A percentile compares a stretch with the other conserved stretches of the same genome.
These are phyloP conservation scores for Botia kubotai DNA, from an alignment of 2,797 vertebrate genomes.

Conservation along the genomic window DNA sequence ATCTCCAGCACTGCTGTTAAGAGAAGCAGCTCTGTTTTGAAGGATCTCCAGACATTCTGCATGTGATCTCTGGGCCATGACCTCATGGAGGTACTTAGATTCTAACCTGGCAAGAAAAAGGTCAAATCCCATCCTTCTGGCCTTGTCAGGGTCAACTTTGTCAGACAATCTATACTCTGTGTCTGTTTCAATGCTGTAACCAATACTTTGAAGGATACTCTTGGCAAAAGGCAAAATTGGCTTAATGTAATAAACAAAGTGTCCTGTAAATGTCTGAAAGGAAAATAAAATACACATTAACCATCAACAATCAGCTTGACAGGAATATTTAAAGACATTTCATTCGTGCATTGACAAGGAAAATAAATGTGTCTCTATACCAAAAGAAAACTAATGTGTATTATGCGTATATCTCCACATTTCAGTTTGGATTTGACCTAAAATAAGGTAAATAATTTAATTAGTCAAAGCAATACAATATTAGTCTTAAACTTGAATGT, in stretches of 20 bases:
- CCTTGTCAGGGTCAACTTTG: constrained; percentile 70
- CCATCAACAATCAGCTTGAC: neutral
- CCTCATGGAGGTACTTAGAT: constrained; percentile 76
- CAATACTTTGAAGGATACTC: constrained; percentile 80
- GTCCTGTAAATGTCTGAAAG: constrained; percentile 84
- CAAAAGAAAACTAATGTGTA: too few relatives aligned
- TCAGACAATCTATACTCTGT: constrained; percentile 78
- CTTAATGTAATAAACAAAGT: constrained; percentile 84
- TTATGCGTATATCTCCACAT: too few relatives aligned
- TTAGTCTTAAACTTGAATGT: neutral
- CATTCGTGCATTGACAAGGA: too few relatives aligned
- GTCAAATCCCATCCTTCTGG: constrained; percentile 79
- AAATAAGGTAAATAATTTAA: too few relatives aligned
- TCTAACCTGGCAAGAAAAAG: constrained; percentile 83
- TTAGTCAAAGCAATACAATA: neutral
- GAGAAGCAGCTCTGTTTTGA: constrained; percentile 55
- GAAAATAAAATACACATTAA: constrained; percentile 40
- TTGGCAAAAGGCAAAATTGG: constrained; percentile 77
- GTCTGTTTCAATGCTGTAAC: constrained; percentile 77
- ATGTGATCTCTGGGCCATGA: constrained; percentile 66
- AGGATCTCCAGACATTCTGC: constrained; percentile 63
- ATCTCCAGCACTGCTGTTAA: neutral
- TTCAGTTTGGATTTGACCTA: too few relatives aligned
- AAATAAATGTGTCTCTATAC: too few relatives aligned
- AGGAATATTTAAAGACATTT: neutral